A percentile compares a stretch with the other conserved stretches of the same genome.
phyloP scores from a whole-genome alignment of 1,140 invertebrate genomes.

The Gryllus bimaculatus region DNA sequence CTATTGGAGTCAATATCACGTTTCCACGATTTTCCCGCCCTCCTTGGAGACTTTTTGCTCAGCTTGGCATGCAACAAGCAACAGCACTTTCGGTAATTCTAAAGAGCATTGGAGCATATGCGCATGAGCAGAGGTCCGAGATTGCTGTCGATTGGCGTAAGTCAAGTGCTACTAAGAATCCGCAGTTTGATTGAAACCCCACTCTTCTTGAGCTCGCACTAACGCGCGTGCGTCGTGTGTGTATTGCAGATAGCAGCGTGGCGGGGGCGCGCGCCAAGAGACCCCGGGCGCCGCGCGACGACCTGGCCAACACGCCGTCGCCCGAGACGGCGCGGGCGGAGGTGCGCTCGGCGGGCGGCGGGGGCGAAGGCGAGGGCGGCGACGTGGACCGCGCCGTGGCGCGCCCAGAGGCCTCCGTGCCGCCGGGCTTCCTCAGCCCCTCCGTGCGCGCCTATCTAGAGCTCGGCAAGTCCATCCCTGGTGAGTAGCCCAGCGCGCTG shows the following conservation, averaged over 20 bases:
- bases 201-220: no score
- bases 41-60: no score
- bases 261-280: slow-evolving; percentile 9
- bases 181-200: no score
- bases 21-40: no score
- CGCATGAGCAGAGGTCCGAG: no score
- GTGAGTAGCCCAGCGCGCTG: slow-evolving; percentile 40
- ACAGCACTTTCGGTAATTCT: no score
- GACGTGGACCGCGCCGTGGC: slow-evolving; percentile 43
- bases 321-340: slow-evolving; percentile 22
- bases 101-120: no score
- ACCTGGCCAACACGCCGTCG: neutral
- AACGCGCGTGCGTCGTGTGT: neutral
- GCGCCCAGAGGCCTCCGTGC: slow-evolving; percentile 42
- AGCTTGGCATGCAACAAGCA: no score
- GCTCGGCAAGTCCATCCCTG: slow-evolving; percentile 77
- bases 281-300: slow-evolving; percentile 34
- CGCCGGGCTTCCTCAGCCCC: slow-evolving; percentile 67
- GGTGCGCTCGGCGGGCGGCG: slow-evolving; percentile 48
- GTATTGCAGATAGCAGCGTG: neutral
- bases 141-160: no score
- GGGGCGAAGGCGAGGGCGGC: neutral
- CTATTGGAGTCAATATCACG: no score
- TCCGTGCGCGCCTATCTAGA: slow-evolving; percentile 75
- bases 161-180: no score